Percentiles rank a stretch among this genome's conserved stretches.
Evolutionary conservation across 2,797 vertebrate species (phyloP).

Genomic region (Saxicola maurus): DNA sequence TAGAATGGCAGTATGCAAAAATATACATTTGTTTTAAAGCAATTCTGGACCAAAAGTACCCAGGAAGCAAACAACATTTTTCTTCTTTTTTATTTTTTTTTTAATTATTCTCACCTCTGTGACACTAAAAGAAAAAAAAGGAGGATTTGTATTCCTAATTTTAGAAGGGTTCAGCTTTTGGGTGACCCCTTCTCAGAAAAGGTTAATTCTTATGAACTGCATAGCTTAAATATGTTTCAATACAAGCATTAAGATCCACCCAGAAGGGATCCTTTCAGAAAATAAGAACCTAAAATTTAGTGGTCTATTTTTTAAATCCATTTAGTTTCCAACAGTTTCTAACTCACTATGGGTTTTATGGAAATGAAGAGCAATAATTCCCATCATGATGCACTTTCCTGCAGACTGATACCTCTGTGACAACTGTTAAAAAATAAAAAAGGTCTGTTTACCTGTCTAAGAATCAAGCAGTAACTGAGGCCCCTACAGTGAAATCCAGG

Average conservation of each 20-base stretch:
- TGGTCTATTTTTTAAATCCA: background rate
- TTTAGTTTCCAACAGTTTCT: background rate
- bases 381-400: background rate
- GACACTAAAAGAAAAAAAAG: background rate
- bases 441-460: background rate
- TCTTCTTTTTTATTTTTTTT: background rate
- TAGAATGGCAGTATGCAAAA: background rate
- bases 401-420: background rate
- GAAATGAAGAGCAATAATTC: background rate
- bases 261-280: background rate
- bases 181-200: background rate
- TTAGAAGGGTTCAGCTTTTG: slow-evolving; percentile 10
- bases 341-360: background rate
- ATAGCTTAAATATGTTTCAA: background rate
- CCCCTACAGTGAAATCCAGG: background rate
- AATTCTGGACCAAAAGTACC: background rate
- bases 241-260: background rate
- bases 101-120: background rate
- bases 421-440: background rate
- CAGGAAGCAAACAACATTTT: background rate
- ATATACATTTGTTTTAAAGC: background rate
- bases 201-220: slow-evolving; percentile 15
- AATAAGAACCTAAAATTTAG: background rate
- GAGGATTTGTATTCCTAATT: background rate
- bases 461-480: background rate